Conservation (phyloP, 2,888 invertebrate genomes). For the Cylindroiulus punctatus region DNA sequence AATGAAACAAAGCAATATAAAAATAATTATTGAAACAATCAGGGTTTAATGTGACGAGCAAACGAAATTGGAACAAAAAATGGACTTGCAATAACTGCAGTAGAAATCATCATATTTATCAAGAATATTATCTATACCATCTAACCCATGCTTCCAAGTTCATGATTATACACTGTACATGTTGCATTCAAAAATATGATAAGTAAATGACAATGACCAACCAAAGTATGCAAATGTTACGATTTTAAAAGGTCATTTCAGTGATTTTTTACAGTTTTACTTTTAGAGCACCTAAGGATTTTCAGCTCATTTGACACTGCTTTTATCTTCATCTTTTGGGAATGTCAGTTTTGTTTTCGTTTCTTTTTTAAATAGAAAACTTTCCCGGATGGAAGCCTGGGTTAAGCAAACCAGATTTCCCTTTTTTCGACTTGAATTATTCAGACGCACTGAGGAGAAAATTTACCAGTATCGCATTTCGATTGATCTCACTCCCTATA, state of each 20-base stretch:
- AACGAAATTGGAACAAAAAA: no score
- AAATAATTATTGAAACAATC: no score
- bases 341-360: neutral
- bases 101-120: no score
- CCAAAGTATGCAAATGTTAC: neutral
- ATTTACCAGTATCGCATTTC: neutral
- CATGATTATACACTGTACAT: no score
- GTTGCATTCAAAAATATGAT: neutral
- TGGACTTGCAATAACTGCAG: no score
- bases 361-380: neutral
- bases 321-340: neutral
- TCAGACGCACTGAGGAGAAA: constrained; percentile 12
- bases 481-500: neutral
- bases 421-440: constrained; percentile 27
- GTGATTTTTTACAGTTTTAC: neutral
- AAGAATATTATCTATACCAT: no score
- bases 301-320: neutral
- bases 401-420: neutral
- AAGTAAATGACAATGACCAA: neutral
- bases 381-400: neutral
- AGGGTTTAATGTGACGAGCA: no score
- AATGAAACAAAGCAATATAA: no score
- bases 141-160: neutral
- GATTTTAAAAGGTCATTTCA: neutral
- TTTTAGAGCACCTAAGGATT: neutral